Percentiles rank a stretch among this genome's conserved stretches.
These are phyloP conservation scores for Pedicia rivosa DNA, from an alignment of 2,888 invertebrate genomes.

Conservation along the genomic window DNA sequence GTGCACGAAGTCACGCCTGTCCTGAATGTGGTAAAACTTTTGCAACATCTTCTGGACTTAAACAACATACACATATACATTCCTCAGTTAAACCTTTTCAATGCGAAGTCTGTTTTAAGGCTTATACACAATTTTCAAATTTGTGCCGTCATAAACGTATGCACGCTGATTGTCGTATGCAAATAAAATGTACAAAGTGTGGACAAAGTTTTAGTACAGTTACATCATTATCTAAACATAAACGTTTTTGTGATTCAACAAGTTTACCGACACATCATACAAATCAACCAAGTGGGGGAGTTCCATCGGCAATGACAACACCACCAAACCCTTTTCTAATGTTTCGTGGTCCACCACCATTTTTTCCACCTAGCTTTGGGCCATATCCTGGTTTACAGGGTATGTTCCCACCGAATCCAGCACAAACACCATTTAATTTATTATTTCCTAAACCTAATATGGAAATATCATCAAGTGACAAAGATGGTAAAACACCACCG, in stretches of 20 bases:
- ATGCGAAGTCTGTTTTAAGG: conserved; percentile 94
- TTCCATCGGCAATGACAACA: conserved; percentile 30
- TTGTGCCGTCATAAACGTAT: conserved; percentile 98
- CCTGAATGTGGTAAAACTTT: conserved; percentile 98
- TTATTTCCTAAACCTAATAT: conserved; percentile 39
- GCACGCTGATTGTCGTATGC: conserved; percentile 90
- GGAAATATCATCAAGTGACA: conserved; percentile 35
- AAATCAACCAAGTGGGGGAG: conserved; percentile 7
- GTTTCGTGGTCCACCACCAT: conserved; percentile 49
- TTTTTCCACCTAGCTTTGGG: conserved; percentile 47
- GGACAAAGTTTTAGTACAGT: conserved; percentile 83
- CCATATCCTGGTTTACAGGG: conserved; percentile 39
- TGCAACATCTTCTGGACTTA: conserved; percentile 91
- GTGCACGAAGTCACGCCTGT: conserved; percentile 92
- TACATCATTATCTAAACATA: conserved; percentile 87
- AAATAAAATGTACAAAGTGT: conserved; percentile 89
- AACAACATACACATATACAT: conserved; percentile 99
- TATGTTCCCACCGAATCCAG: conserved; percentile 38
- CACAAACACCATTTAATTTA: conserved; percentile 33
- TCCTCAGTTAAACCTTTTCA: conserved; percentile 95
- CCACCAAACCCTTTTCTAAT: conserved; percentile 50
- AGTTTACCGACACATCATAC: conserved; percentile 21
- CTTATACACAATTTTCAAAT: conserved; percentile 99
- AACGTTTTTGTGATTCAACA: conserved; percentile 86
- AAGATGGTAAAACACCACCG: conserved; percentile 40